Base-by-base conservation (phyloP, 2,797 vertebrate genomes). In the Tarsius wallacei region DNA sequence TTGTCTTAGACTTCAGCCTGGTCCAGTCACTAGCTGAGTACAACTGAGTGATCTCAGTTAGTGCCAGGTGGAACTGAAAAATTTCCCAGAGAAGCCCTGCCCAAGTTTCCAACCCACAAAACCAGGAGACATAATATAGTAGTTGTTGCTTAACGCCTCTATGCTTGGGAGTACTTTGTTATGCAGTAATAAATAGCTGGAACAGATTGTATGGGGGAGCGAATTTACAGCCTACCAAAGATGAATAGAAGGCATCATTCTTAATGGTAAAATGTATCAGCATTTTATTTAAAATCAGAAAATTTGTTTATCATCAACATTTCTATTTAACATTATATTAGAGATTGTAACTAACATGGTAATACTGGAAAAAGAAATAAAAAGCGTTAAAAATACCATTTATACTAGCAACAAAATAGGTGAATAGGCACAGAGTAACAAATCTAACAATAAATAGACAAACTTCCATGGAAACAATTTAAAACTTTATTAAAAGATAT, bases 1-100 rank as follows among this genome's bases (percentile, higher is more conserved):
- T 96, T 94, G 66, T 77, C 82, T 90, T 91, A 77, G 55, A 73
- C 33, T 85, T 87, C 66, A 85, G 86, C 55, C 26, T 64, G 85
- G 77, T 49, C 21, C 26, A 85, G 61, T 93, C 73, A 77, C 76
- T 80, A 84, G 61, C 59, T 77, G 74, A 97, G 87, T 87, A 71
- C 64, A 55, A 76, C 17, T 74, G 64, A 90, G 47, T 63, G 77
- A 95, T 76, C 78, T 87, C 42, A 87, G 55, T 94, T 78, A 90
- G 49, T 59, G 66, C 21, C 24, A 33, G 42, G 82, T 5, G 61
- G 28, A 96, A 63, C 57, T 47, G 33, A 89, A 91, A 88, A 73
- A 26, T 70, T 91, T 93, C 84, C 57, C 63, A 91, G 83, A 36
- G 74, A 96, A 82, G 36, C 2, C 1, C 26, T 89, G 61, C 47